Evolutionary conservation across 2,888 invertebrate species (phyloP).

Genomic region (Liposcelis brunnea): DNA sequence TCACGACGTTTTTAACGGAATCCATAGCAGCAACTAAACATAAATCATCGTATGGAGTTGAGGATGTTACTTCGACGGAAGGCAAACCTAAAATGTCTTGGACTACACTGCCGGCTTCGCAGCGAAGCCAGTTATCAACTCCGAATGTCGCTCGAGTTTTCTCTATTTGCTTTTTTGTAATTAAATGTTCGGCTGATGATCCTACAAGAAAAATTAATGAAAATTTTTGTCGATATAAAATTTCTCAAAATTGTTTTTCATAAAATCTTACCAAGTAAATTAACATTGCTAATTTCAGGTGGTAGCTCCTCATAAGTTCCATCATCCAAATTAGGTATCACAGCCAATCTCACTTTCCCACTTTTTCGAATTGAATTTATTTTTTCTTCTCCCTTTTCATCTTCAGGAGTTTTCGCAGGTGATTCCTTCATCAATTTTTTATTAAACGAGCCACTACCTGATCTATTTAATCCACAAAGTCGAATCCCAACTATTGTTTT

Average conservation of each 20-base stretch:
- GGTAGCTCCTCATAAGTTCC: conserved; percentile 1
- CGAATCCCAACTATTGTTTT: conserved; percentile 23
- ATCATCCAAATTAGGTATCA: conserved; percentile 6
- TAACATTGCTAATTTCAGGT: conserved; percentile 5
- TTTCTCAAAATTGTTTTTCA: conserved; percentile 5
- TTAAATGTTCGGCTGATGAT: conserved; percentile 31
- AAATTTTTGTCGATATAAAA: neutral
- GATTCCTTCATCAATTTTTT: no score
- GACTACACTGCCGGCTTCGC: conserved; percentile 32
- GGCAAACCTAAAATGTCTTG: conserved; percentile 36
- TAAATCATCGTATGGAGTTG: conserved; percentile 16
- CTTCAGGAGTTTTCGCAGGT: neutral
- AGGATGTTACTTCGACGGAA: conserved; percentile 10
- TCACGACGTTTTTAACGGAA: neutral
- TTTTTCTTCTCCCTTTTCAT: neutral
- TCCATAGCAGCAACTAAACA: neutral
- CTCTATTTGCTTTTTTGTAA: conserved; percentile 40
- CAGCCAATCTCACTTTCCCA: conserved; percentile 7
- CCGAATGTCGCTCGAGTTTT: conserved; percentile 38
- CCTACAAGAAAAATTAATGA: conserved; percentile 17
- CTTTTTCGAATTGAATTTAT: neutral
- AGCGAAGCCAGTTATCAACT: conserved; percentile 38
- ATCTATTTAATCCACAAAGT: neutral
- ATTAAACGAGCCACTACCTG: neutral
- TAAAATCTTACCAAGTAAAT: conserved; percentile 10